phyloP scores from a whole-genome alignment of 2,113 vertebrate species.

The Hippocampus barbouri region DNA sequence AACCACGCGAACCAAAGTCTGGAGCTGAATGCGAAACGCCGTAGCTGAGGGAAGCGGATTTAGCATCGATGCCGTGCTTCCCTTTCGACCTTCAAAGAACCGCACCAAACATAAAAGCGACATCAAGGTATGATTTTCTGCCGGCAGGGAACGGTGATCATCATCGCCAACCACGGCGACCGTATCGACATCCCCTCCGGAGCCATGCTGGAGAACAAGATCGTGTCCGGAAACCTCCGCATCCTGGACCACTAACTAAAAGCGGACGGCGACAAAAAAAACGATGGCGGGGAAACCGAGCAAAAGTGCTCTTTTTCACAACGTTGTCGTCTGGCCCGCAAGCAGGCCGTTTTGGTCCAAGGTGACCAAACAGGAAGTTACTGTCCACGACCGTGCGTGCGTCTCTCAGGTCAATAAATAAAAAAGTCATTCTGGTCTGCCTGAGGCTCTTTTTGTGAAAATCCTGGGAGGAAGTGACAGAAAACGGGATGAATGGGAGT shows the following conservation, averaged over 20 bases:
- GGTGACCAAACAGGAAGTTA: not conserved
- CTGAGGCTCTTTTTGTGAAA: not conserved
- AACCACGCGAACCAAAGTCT: too few species aligned
- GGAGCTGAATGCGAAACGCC: too few species aligned
- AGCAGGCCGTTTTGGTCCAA: not conserved
- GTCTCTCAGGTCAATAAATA: not conserved
- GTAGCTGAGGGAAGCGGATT: too few species aligned
- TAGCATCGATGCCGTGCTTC: not conserved
- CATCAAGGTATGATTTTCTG: not conserved
- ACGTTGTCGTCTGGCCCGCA: not conserved
- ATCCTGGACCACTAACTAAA: conserved; percentile 97
- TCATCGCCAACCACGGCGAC: conserved; percentile 97
- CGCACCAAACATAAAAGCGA: too few species aligned
- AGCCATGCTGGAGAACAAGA: conserved; percentile 95
- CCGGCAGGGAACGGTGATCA: conserved; percentile 93
- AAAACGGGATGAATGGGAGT: too few species aligned
- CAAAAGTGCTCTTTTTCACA: not conserved
- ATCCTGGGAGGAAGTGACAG: not conserved
- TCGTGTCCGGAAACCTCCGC: conserved; percentile 95
- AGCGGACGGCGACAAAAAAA: not conserved
- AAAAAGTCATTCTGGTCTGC: not conserved
- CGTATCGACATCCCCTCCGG: conserved; percentile 96
- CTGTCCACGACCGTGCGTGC: not conserved
- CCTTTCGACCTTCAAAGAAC: too few species aligned
- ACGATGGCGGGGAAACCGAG: not conserved